Conservation (phyloP, 2,113 vertebrate genomes). For the Agelaius phoeniceus region DNA sequence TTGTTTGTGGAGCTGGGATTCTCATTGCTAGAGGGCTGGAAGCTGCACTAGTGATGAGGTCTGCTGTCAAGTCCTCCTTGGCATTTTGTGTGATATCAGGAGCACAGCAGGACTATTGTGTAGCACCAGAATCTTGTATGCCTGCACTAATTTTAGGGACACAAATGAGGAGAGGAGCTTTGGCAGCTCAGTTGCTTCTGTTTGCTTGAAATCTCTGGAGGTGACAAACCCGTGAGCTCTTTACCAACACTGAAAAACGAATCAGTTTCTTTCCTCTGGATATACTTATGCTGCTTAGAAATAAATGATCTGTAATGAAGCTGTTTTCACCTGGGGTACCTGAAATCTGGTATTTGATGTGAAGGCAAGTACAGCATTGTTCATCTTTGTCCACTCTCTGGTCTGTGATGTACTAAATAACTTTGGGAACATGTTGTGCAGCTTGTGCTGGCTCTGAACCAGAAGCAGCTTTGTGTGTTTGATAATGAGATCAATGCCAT, state of each 20-base stretch:
- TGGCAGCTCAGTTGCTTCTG: background rate
- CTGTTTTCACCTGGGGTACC: background rate
- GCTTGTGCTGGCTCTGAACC: background rate
- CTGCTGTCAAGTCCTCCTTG: background rate
- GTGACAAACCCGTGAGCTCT: background rate
- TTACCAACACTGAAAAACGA: background rate
- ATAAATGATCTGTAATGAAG: background rate
- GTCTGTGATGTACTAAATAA: background rate
- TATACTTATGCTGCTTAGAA: background rate
- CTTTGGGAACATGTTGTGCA: background rate
- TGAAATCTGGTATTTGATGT: background rate
- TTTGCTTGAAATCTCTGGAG: background rate
- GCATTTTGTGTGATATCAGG: background rate
- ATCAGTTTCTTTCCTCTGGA: background rate
- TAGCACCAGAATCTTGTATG: background rate
- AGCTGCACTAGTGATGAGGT: background rate
- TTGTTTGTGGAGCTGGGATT: background rate
- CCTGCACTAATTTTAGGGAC: background rate
- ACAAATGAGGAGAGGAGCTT: background rate
- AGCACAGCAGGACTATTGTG: background rate
- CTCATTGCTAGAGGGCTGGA: background rate
- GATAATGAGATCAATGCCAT: background rate
- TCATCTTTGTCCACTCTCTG: background rate
- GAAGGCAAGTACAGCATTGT: background rate
- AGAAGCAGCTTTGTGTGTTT: background rate